Evolutionary conservation across 2,113 vertebrate species (phyloP).

Genomic region (Pituophis catenifer): DNA sequence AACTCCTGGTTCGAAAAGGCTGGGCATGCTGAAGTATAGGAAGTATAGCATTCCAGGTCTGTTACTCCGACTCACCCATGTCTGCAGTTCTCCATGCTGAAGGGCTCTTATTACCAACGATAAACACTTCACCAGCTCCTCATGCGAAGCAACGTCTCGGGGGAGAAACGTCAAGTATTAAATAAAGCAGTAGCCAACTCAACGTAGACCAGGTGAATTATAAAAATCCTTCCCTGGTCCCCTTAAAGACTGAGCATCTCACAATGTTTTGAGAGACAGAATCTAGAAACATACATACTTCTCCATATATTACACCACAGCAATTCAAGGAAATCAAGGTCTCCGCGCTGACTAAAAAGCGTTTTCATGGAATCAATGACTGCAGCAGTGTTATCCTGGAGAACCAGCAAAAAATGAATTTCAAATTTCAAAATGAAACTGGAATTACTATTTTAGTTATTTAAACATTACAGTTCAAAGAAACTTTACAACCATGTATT

Average conservation of each 20-base stretch:
- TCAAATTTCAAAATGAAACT: background rate
- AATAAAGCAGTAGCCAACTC: background rate
- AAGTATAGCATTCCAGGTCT: background rate
- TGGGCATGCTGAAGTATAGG: background rate
- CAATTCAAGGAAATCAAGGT: conserved; percentile 92
- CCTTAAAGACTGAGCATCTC: background rate
- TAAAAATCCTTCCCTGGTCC: background rate
- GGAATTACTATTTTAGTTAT: background rate
- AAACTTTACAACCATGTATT: background rate
- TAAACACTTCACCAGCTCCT: conserved; percentile 84
- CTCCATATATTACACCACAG: conserved; percentile 90
- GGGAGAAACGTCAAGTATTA: conserved; percentile 14
- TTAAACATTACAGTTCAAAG: background rate
- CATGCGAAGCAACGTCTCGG: conserved; percentile 85
- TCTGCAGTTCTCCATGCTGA: conserved; percentile 82
- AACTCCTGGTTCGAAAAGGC: background rate
- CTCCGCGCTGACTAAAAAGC: conserved; percentile 77
- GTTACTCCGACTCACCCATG: conserved; percentile 79
- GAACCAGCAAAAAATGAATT: conserved; percentile 48
- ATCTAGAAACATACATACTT: conserved; percentile 69
- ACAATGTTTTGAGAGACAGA: accelerated
- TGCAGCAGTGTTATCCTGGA: conserved; percentile 67
- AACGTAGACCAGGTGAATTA: background rate
- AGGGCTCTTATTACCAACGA: conserved; percentile 81
- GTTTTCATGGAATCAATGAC: conserved; percentile 75